phyloP scores from a whole-genome alignment of 2,888 invertebrate species.

The Molorchus minor region DNA sequence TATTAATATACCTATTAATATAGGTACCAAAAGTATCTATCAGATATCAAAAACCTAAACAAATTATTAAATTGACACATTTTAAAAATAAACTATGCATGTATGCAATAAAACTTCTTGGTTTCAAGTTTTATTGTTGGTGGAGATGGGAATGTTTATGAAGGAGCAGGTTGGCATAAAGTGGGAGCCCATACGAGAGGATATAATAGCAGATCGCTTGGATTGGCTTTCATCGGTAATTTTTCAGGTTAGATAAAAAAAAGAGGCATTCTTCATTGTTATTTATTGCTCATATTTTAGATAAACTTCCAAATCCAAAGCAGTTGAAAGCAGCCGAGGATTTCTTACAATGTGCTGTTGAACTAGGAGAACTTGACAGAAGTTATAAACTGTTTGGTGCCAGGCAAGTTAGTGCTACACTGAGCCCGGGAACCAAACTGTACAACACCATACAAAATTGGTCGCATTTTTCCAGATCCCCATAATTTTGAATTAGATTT shows the following conservation, averaged over 20 bases:
- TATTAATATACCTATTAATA: neutral
- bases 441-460: slow-evolving; percentile 65
- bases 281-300: slow-evolving; percentile 45
- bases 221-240: slow-evolving; percentile 69
- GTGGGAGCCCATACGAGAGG: slow-evolving; percentile 68
- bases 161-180: slow-evolving; percentile 68
- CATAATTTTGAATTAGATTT: too few relatives aligned
- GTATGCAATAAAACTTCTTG: neutral
- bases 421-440: slow-evolving; percentile 67
- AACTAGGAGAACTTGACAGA: slow-evolving; percentile 60
- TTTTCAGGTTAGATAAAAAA: slow-evolving; percentile 65
- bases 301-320: slow-evolving; percentile 60
- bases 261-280: too few relatives aligned
- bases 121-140: slow-evolving; percentile 67
- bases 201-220: slow-evolving; percentile 66
- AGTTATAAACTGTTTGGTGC: slow-evolving; percentile 67
- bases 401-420: slow-evolving; percentile 64
- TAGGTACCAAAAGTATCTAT: too few relatives aligned
- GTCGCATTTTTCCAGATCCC: slow-evolving; percentile 58
- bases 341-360: slow-evolving; percentile 65
- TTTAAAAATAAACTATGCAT: too few relatives aligned
- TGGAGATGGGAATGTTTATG: slow-evolving; percentile 69
- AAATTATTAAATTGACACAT: too few relatives aligned
- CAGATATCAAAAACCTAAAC: too few relatives aligned
- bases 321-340: slow-evolving; percentile 63